Percentiles rank a stretch among this genome's conserved stretches.
These are phyloP conservation scores for Hemiscyllium ocellatum DNA, from an alignment of 2,113 vertebrate species.

Conservation along the genomic window DNA sequence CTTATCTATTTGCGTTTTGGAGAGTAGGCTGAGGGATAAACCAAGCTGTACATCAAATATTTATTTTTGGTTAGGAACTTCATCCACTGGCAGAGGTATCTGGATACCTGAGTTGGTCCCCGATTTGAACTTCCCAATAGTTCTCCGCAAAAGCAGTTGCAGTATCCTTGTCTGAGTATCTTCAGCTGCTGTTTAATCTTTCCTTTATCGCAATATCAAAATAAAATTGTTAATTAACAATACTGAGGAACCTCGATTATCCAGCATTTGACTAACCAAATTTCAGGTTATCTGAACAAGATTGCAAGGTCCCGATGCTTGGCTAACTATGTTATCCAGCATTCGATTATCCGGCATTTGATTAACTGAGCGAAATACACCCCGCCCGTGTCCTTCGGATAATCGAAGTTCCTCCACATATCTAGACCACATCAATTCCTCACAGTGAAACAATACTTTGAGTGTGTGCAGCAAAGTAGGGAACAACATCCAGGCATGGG, in stretches of 20 bases:
- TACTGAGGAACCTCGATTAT: too few relatives aligned
- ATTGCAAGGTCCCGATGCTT: too few relatives aligned
- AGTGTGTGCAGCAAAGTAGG: not conserved
- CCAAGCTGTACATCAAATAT: not conserved
- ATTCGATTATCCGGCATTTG: too few relatives aligned
- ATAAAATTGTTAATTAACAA: not conserved
- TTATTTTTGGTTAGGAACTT: not conserved
- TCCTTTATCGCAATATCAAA: not conserved
- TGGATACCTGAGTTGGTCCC: not conserved
- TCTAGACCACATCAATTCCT: not conserved
- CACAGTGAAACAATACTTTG: not conserved
- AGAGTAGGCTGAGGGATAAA: too few relatives aligned
- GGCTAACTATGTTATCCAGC: too few relatives aligned
- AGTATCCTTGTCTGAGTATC: not conserved
- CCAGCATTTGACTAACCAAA: too few relatives aligned
- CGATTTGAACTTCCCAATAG: not conserved
- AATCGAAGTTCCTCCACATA: too few relatives aligned
- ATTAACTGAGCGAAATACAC: too few relatives aligned
- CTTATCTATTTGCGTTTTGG: not conserved
- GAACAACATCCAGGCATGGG: not conserved
- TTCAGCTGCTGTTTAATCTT: not conserved
- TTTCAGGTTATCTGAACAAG: too few relatives aligned
- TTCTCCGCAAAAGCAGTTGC: not conserved
- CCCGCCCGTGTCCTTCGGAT: too few relatives aligned
- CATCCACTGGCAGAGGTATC: not conserved